These are phyloP conservation scores for Hyla sarda DNA, from an alignment of 2,113 vertebrate genomes.

Conservation along the genomic window DNA sequence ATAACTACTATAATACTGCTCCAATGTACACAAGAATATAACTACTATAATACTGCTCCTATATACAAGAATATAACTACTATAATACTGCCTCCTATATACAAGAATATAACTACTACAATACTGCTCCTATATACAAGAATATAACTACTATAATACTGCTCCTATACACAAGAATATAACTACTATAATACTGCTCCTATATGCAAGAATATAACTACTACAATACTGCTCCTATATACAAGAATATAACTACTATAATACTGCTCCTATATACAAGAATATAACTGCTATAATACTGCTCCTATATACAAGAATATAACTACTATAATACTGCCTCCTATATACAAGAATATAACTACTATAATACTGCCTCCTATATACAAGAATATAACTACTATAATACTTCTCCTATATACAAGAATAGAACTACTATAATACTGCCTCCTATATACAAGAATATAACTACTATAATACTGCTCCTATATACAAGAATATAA, in stretches of 20 bases:
- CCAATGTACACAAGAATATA: too few species aligned
- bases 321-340: background rate
- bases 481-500: background rate
- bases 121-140: background rate
- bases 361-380: slow-evolving; percentile 8
- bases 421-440: background rate
- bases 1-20: too few species aligned
- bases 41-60: slow-evolving; percentile 1
- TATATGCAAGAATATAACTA: slow-evolving; percentile 1
- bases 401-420: too few species aligned
- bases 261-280: background rate
- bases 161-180: too few species aligned
- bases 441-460: background rate
- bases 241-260: slow-evolving; percentile 5
- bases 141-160: background rate
- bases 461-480: slow-evolving; percentile 12
- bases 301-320: background rate
- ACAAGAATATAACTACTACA: slow-evolving; percentile 16
- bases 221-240: background rate
- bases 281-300: background rate
- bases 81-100: background rate
- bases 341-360: slow-evolving; percentile 10
- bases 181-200: background rate
- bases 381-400: background rate
- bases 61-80: slow-evolving; percentile 1